These are phyloP conservation scores for Terebella lapidaria DNA, from an alignment of 2,888 invertebrate species.

Conservation along the genomic window DNA sequence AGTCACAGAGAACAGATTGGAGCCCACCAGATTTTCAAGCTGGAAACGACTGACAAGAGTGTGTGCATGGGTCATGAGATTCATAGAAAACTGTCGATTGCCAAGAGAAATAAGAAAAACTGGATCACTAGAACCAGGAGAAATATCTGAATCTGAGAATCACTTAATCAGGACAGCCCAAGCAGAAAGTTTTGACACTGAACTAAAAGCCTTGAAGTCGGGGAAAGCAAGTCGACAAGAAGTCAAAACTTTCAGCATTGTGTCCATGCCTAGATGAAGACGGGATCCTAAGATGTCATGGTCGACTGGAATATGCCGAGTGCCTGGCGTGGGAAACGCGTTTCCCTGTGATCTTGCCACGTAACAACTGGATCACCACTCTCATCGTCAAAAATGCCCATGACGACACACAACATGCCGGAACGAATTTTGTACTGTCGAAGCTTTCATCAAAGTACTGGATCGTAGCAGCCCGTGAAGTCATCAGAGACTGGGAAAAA, in stretches of 20 bases:
- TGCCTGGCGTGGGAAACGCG: slow-evolving; percentile 2
- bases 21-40: slow-evolving; percentile 8
- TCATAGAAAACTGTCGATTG: slow-evolving; percentile 14
- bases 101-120: too few species aligned
- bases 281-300: too few species aligned
- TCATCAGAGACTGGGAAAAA: slow-evolving; percentile 12
- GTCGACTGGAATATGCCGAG: slow-evolving; percentile 7
- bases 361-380: not conserved
- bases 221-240: not conserved
- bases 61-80: slow-evolving; percentile 10
- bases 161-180: too few species aligned
- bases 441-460: not conserved
- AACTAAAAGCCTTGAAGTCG: too few species aligned
- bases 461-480: slow-evolving; percentile 9
- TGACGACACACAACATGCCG: not conserved
- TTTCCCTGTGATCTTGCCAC: too few species aligned
- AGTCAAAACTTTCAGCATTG: too few species aligned
- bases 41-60: too few species aligned
- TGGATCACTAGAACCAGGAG: slow-evolving; percentile 4
- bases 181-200: too few species aligned
- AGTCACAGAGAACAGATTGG: not conserved
- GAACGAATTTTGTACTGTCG: not conserved
- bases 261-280: slow-evolving; percentile 12
- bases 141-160: too few species aligned
- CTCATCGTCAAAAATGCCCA: not conserved